Percentiles rank a stretch among this genome's conserved stretches.
These are phyloP conservation scores for Chaetorhynchus papuensis DNA, from an alignment of 2,113 vertebrate species.

Conservation along the genomic window DNA sequence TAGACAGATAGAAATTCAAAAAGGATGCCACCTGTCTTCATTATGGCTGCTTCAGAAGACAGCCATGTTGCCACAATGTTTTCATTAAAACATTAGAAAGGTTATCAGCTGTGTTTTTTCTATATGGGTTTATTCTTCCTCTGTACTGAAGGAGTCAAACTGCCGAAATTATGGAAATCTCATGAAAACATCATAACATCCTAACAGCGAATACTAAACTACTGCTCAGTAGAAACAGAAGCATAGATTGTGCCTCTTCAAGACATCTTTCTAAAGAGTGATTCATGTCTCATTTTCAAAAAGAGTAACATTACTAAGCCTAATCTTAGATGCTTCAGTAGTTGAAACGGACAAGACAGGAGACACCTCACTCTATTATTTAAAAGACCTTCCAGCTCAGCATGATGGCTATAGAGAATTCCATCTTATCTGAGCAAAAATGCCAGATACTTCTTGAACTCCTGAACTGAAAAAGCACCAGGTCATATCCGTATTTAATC, in stretches of 20 bases:
- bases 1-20: neutral
- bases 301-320: neutral
- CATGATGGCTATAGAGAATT: neutral
- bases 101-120: neutral
- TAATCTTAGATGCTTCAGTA: neutral
- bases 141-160: neutral
- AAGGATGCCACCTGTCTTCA: neutral
- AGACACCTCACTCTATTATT: neutral
- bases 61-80: neutral
- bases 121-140: neutral
- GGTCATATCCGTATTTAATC: neutral
- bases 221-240: neutral
- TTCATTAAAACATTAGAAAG: neutral
- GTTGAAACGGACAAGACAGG: neutral
- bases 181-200: neutral
- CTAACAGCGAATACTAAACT: neutral
- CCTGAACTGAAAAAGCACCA: neutral
- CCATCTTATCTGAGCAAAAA: neutral
- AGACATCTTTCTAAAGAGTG: neutral
- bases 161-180: neutral
- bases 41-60: neutral
- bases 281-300: neutral
- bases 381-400: neutral
- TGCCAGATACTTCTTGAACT: neutral
- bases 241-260: neutral